These are phyloP conservation scores for Malurus leucopterus DNA, from an alignment of 2,797 vertebrate species.

Conservation along the genomic window DNA sequence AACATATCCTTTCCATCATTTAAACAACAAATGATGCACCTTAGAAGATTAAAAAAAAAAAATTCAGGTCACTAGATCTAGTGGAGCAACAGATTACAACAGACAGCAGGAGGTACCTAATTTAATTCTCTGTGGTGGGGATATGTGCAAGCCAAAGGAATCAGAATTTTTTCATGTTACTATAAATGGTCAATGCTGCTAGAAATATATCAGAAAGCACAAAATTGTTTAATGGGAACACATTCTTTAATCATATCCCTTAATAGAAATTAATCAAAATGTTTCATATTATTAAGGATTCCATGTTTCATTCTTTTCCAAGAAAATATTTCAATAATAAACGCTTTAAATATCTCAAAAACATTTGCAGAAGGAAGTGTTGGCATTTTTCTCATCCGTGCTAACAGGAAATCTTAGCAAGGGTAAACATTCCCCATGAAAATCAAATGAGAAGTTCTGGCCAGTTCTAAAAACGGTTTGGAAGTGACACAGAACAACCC, in stretches of 20 bases:
- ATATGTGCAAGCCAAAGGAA: background rate
- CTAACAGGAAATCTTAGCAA: background rate
- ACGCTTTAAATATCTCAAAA: background rate
- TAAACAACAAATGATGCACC: background rate
- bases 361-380: background rate
- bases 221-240: background rate
- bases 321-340: slow-evolving; percentile 10
- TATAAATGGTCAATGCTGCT: background rate
- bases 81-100: background rate
- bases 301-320: background rate
- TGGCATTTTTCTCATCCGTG: background rate
- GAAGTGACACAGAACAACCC: background rate
- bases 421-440: background rate
- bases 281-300: background rate
- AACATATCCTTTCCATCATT: background rate
- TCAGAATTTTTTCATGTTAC: background rate
- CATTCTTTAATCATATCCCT: background rate
- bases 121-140: background rate
- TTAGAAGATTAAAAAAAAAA: background rate
- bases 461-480: background rate
- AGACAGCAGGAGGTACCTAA: background rate
- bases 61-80: background rate
- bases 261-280: background rate
- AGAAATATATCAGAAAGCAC: background rate
- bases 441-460: background rate